A percentile compares a stretch with the other conserved stretches of the same genome.
phyloP scores from a whole-genome alignment of 53 echinoderm and acorn worm genomes.

The Echinometra lucunter region DNA sequence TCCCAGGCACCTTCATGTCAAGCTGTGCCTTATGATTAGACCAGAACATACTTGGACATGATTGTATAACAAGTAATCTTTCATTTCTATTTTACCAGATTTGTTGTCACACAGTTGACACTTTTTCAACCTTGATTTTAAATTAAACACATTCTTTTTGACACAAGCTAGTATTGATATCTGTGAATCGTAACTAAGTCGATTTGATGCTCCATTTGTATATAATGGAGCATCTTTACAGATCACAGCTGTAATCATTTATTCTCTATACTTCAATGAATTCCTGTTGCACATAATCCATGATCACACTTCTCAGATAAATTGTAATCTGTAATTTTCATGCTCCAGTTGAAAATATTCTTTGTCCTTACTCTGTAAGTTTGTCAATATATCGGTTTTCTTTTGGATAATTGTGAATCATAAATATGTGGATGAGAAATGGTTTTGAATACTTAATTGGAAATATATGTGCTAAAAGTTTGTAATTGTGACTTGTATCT shows the following conservation, averaged over 20 bases:
- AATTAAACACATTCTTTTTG: not conserved
- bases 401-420: not conserved
- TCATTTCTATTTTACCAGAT: not conserved
- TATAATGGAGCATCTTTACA: not conserved
- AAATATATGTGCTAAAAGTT: not conserved
- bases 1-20: no score
- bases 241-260: not conserved
- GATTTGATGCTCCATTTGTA: slow-evolving; percentile 41
- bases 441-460: not conserved
- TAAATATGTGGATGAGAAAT: slow-evolving; percentile 3
- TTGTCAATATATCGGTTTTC: not conserved
- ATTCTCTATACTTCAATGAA: not conserved
- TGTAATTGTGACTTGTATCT: not conserved
- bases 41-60: not conserved
- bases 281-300: not conserved
- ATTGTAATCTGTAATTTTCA: not conserved
- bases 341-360: not conserved
- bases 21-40: not conserved
- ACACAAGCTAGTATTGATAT: not conserved
- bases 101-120: not conserved
- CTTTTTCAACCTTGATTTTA: not conserved
- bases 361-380: not conserved
- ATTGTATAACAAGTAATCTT: not conserved
- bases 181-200: not conserved
- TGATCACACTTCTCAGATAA: not conserved